A percentile compares a stretch with the other conserved stretches of the same genome.
Conservation (phyloP, 2,888 invertebrate species). For the Apamea sordens region DNA sequence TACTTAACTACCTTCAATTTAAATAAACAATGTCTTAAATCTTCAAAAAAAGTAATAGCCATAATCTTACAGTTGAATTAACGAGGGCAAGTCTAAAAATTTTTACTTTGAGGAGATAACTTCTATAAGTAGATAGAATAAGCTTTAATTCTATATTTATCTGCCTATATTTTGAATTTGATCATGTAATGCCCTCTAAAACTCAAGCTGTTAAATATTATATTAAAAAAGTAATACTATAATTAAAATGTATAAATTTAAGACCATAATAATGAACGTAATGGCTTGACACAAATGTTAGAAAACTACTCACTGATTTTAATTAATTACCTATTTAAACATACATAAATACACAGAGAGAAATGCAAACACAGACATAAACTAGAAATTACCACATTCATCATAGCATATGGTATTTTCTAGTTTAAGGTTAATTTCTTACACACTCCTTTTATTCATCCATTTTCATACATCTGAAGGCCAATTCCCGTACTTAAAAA, state of each 20-base stretch:
- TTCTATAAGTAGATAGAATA: background rate
- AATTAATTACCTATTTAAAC: background rate
- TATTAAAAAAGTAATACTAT: conserved; percentile 12
- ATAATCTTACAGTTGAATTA: conserved; percentile 35
- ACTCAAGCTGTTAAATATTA: background rate
- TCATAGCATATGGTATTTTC: too few relatives aligned
- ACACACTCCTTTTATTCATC: too few relatives aligned
- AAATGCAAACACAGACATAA: background rate
- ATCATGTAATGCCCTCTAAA: background rate
- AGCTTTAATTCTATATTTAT: too few relatives aligned
- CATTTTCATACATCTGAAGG: background rate
- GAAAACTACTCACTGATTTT: background rate
- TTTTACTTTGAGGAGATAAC: background rate
- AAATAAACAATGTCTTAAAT: conserved; percentile 1
- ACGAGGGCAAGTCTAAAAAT: background rate
- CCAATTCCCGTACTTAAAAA: too few relatives aligned
- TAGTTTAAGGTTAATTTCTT: background rate
- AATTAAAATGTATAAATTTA: conserved; percentile 12
- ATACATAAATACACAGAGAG: background rate
- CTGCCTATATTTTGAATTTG: background rate
- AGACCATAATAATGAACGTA: background rate
- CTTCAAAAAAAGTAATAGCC: conserved; percentile 21
- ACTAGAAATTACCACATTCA: background rate
- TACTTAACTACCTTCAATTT: conserved; percentile 1
- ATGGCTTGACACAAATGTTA: conserved; percentile 3